Evolutionary conservation across 2,888 invertebrate species (phyloP).

Genomic region (Habroteleia sp.): DNA sequence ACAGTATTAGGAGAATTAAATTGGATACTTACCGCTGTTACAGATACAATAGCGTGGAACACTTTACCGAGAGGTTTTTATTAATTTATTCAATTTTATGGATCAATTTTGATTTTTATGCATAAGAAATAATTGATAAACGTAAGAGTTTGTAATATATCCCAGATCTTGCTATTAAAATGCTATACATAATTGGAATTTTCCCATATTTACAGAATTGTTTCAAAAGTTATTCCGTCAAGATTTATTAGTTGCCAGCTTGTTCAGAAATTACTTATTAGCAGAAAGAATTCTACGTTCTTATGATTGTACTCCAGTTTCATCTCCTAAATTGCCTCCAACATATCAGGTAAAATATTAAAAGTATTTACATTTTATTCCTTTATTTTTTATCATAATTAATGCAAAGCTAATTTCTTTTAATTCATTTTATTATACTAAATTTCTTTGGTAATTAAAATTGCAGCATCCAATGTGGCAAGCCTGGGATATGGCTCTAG

Average conservation of each 20-base stretch:
- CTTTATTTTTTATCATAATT: too few relatives aligned
- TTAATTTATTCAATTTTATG: background rate
- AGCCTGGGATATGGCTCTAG: conserved; percentile 98
- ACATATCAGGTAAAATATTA: conserved; percentile 88
- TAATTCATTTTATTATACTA: too few relatives aligned
- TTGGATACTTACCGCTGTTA: conserved; percentile 99
- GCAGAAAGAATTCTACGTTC: conserved; percentile 97
- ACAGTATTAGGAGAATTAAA: conserved; percentile 99
- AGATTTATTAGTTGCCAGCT: conserved; percentile 97
- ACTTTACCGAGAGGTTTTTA: conserved; percentile 89
- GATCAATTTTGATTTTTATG: too few relatives aligned
- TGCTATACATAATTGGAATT: too few relatives aligned
- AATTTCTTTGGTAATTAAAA: too few relatives aligned
- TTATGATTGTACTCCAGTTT: conserved; percentile 98
- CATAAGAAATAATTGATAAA: too few relatives aligned
- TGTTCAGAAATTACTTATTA: conserved; percentile 97
- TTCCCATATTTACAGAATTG: conserved; percentile 88
- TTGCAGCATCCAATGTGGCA: conserved; percentile 93
- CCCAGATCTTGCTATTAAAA: too few relatives aligned
- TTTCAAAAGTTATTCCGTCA: conserved; percentile 98
- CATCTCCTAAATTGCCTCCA: conserved; percentile 93
- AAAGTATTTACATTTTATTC: too few relatives aligned
- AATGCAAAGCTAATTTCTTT: too few relatives aligned
- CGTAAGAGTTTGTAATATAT: too few relatives aligned
- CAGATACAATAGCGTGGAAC: conserved; percentile 99